Evolutionary conservation across 2,888 invertebrate genomes (phyloP).

Genomic region (Cerceris ruficornis): DNA sequence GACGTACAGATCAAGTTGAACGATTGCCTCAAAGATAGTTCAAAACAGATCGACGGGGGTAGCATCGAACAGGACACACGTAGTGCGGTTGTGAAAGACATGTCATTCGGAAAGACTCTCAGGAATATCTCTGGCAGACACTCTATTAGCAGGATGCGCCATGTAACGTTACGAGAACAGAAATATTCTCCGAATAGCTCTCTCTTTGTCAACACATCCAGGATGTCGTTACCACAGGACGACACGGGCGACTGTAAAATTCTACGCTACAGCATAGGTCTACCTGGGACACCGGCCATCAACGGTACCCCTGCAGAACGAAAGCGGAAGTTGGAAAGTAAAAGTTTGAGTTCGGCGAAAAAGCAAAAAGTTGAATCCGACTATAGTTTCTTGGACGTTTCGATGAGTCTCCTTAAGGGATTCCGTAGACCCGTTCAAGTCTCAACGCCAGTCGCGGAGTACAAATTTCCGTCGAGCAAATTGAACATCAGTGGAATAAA

Average conservation of each 20-base stretch:
- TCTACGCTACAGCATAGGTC: constrained; percentile 63
- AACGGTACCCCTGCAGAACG: constrained; percentile 70
- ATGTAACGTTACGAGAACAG: constrained; percentile 72
- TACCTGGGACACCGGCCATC: constrained; percentile 43
- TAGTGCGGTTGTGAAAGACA: constrained; percentile 55
- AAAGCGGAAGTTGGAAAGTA: constrained; percentile 70
- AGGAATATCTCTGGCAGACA: constrained; percentile 77
- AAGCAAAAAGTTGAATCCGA: constrained; percentile 71
- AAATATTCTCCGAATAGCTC: constrained; percentile 78
- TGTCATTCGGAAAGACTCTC: constrained; percentile 77
- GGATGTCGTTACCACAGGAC: constrained; percentile 66
- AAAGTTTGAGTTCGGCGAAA: constrained; percentile 59
- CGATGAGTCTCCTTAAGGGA: constrained; percentile 70
- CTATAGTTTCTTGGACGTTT: constrained; percentile 68
- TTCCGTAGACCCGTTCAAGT: constrained; percentile 72
- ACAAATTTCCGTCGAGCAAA: constrained; percentile 67
- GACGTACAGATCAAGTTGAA: constrained; percentile 76
- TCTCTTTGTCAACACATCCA: constrained; percentile 77
- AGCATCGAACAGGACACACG: constrained; percentile 31
- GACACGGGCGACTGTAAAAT: constrained; percentile 65
- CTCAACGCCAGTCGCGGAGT: constrained; percentile 70
- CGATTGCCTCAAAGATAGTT: constrained; percentile 75
- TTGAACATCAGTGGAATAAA: constrained; percentile 58
- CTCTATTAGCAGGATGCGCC: constrained; percentile 73
- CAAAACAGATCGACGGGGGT: constrained; percentile 63